Conservation (phyloP, 2,797 vertebrate species). For the Malacoraja senta region DNA sequence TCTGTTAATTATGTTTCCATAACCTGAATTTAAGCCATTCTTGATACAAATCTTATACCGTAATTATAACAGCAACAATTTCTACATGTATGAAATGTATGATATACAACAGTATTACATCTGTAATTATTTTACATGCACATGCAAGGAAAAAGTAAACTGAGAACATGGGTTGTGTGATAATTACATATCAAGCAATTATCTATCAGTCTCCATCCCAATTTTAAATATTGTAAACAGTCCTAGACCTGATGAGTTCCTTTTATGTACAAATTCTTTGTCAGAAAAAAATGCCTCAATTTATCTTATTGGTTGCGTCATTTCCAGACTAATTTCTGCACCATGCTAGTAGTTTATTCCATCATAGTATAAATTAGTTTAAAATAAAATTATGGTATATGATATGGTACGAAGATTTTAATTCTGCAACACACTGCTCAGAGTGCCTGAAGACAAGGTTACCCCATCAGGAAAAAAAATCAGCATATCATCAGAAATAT, state of each 20-base stretch:
- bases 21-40: neutral
- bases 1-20: neutral
- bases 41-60: too few relatives aligned
- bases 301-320: neutral
- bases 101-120: neutral
- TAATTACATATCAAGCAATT: neutral
- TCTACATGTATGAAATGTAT: neutral
- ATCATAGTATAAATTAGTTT: neutral
- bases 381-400: neutral
- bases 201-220: neutral
- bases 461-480: neutral
- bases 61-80: neutral
- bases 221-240: neutral
- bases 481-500: neutral
- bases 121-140: neutral
- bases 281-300: neutral
- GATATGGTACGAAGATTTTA: neutral
- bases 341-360: neutral
- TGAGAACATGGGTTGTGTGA: neutral
- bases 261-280: neutral
- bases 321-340: neutral
- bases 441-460: neutral
- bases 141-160: neutral
- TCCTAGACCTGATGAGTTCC: neutral
- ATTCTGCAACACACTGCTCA: neutral